Conservation (phyloP, 2,797 vertebrate species). For the Alcedo atthis region DNA sequence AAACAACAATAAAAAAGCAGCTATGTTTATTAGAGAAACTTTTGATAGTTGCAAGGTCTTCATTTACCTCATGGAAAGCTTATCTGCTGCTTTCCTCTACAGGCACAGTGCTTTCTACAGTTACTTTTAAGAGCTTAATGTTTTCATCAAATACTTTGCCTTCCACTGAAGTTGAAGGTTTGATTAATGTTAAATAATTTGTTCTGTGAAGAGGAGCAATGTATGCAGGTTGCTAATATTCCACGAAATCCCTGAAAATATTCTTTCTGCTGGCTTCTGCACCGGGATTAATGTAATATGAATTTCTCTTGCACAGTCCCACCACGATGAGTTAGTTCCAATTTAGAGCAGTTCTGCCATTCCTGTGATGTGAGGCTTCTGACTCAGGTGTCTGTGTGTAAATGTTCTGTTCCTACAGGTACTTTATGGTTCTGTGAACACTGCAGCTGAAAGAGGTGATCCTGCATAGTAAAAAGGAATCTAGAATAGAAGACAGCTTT, state of each 20-base stretch:
- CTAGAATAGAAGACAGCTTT: neutral
- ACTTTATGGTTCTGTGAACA: neutral
- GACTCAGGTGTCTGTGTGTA: neutral
- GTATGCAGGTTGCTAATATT: neutral
- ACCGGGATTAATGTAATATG: neutral
- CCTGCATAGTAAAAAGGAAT: neutral
- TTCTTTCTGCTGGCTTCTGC: neutral
- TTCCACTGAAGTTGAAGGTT: neutral
- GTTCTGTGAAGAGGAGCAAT: neutral
- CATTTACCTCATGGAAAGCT: neutral
- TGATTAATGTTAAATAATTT: neutral
- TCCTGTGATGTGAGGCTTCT: neutral
- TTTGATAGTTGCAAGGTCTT: neutral
- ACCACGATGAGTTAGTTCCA: neutral
- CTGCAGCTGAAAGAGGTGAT: neutral
- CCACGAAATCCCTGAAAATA: neutral
- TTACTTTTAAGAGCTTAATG: neutral
- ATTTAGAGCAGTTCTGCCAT: neutral
- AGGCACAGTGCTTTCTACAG: neutral
- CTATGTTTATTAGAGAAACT: neutral
- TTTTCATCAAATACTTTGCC: neutral
- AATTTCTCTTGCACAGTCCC: neutral
- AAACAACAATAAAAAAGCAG: neutral
- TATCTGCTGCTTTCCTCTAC: neutral
- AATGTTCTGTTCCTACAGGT: neutral